phyloP scores from a whole-genome alignment of 2,797 vertebrate genomes.

The Liparis tanakae region DNA sequence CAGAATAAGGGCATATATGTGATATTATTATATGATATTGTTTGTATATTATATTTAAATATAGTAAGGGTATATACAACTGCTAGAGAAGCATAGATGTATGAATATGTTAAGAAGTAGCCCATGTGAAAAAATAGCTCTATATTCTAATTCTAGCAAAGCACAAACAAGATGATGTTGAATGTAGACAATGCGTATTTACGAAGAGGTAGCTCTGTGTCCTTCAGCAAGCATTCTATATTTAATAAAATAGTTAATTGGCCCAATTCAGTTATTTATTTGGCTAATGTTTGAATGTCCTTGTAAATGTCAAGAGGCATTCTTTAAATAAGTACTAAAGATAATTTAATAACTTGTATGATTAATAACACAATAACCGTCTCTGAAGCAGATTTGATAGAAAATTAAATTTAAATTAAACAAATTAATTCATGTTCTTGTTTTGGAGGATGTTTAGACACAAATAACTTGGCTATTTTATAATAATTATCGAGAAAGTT shows the following conservation, averaged over 20 bases:
- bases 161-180: background rate
- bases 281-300: background rate
- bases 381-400: background rate
- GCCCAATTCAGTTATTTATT: background rate
- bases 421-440: no score
- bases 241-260: background rate
- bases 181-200: background rate
- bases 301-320: background rate
- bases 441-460: no score
- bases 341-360: conserved; percentile 1
- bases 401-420: background rate
- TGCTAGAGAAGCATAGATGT: background rate
- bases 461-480: no score
- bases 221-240: background rate
- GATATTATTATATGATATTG: background rate
- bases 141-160: background rate
- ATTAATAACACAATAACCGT: conserved; percentile 10
- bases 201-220: background rate
- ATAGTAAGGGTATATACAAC: background rate
- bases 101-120: background rate
- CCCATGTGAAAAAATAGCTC: background rate
- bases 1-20: background rate
- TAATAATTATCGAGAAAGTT: background rate
- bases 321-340: background rate
- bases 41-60: background rate